These are phyloP conservation scores for Hippasteria phrygiana DNA, from an alignment of 53 echinoderm and acorn worm species.

Conservation along the genomic window DNA sequence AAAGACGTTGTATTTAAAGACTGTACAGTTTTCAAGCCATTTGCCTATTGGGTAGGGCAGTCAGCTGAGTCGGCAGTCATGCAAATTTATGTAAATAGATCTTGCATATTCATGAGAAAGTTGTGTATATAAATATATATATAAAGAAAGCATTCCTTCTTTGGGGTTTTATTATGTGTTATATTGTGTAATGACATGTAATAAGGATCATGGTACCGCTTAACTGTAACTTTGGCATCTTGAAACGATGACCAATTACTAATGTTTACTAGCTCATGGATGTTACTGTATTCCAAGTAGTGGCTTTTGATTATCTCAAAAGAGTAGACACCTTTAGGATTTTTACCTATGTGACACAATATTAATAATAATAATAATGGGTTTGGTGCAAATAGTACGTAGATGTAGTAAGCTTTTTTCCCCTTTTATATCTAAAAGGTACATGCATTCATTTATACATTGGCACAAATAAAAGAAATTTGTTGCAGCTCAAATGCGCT, in stretches of 20 bases:
- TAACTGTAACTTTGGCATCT: slow-evolving; percentile 22
- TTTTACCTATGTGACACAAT: slow-evolving; percentile 19
- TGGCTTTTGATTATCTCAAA: slow-evolving; percentile 8
- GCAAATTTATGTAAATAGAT: slow-evolving; percentile 64
- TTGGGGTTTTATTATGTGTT: slow-evolving; percentile 54
- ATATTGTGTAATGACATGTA: slow-evolving; percentile 42
- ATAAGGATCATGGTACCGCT: slow-evolving; percentile 35
- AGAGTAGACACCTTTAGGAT: slow-evolving; percentile 11
- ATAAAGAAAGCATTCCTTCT: slow-evolving; percentile 66
- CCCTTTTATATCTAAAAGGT: neutral
- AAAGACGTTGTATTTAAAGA: slow-evolving; percentile 60
- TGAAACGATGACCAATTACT: slow-evolving; percentile 31
- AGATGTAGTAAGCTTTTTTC: slow-evolving; percentile 30
- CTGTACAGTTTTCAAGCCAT: slow-evolving; percentile 59
- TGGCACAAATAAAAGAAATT: neutral
- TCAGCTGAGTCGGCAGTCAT: slow-evolving; percentile 45
- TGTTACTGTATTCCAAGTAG: slow-evolving; percentile 39
- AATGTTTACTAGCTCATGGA: slow-evolving; percentile 12
- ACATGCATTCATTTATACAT: neutral
- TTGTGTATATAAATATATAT: slow-evolving; percentile 53
- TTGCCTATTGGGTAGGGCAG: slow-evolving; percentile 63
- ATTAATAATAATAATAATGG: neutral
- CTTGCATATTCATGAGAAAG: slow-evolving; percentile 60
- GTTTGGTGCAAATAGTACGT: slow-evolving; percentile 34
- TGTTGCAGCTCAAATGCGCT: slow-evolving; percentile 4